Evolutionary conservation across 2,888 invertebrate genomes (phyloP).

Genomic region (Tenthredo amoena): DNA sequence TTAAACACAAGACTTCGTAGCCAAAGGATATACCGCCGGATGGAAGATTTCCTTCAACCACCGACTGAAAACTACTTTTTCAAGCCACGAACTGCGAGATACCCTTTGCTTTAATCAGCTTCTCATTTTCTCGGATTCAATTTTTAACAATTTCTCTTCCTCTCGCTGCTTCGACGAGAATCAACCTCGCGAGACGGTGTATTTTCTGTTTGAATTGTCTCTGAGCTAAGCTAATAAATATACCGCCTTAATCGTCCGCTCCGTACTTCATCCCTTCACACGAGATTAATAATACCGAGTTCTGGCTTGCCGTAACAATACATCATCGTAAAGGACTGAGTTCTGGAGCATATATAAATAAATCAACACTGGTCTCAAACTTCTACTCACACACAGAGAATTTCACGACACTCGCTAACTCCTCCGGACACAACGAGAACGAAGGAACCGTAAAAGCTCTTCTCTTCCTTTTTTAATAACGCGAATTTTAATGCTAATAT

Average conservation of each 20-base stretch:
- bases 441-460: background rate
- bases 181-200: background rate
- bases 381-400: background rate
- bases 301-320: conserved; percentile 11
- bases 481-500: background rate
- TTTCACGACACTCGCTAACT: background rate
- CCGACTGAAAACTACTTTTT: conserved; percentile 26
- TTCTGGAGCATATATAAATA: conserved; percentile 27
- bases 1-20: conserved; percentile 36
- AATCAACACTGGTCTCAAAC: conserved; percentile 26
- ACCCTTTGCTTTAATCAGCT: conserved; percentile 23
- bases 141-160: background rate
- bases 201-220: background rate
- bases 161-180: background rate
- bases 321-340: conserved; percentile 26
- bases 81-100: background rate
- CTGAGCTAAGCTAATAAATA: conserved; percentile 33
- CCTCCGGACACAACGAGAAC: background rate
- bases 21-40: background rate
- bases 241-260: conserved; percentile 17
- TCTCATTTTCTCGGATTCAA: background rate
- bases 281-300: conserved; percentile 31
- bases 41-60: background rate
- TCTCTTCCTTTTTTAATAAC: background rate
- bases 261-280: conserved; percentile 31